phyloP scores from a whole-genome alignment of 1,140 invertebrate genomes.

The Diorhabda sublineata region DNA sequence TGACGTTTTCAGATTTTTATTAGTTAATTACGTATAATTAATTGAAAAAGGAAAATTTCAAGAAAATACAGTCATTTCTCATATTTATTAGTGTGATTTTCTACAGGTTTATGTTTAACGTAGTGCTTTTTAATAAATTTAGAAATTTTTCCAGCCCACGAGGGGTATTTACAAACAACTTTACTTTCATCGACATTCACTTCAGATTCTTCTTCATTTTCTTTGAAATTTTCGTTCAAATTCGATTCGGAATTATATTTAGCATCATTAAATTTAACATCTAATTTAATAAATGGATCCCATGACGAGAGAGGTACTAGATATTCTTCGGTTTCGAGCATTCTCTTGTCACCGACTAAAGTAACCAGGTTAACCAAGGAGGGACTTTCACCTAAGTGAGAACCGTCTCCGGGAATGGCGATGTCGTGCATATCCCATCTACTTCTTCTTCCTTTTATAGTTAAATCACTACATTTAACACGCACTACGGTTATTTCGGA shows the following conservation, averaged over 20 bases:
- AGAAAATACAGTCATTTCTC: no score
- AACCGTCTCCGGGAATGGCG: slow-evolving; percentile 41
- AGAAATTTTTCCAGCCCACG: slow-evolving; percentile 35
- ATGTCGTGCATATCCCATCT: slow-evolving; percentile 44
- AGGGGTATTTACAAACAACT: slow-evolving; percentile 14
- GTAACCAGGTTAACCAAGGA: slow-evolving; percentile 43
- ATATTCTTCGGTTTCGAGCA: slow-evolving; percentile 36
- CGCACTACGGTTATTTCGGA: slow-evolving; percentile 42
- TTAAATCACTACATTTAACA: slow-evolving; percentile 34
- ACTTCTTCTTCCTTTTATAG: slow-evolving; percentile 32
- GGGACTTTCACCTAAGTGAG: slow-evolving; percentile 42
- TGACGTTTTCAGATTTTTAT: no score
- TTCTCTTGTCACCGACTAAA: slow-evolving; percentile 33
- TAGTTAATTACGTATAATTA: no score
- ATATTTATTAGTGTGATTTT: slow-evolving; percentile 1
- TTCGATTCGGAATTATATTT: slow-evolving; percentile 25
- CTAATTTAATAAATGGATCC: slow-evolving; percentile 35
- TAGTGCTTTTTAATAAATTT: slow-evolving; percentile 34
- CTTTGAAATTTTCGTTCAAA: slow-evolving; percentile 8
- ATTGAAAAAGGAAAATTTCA: no score
- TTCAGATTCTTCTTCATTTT: background rate
- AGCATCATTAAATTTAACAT: slow-evolving; percentile 14
- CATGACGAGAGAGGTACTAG: slow-evolving; percentile 43
- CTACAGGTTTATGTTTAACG: slow-evolving; percentile 10
- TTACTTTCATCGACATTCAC: slow-evolving; percentile 11